Conservation (phyloP, 2,888 invertebrate genomes). For the Clivina fossor region DNA sequence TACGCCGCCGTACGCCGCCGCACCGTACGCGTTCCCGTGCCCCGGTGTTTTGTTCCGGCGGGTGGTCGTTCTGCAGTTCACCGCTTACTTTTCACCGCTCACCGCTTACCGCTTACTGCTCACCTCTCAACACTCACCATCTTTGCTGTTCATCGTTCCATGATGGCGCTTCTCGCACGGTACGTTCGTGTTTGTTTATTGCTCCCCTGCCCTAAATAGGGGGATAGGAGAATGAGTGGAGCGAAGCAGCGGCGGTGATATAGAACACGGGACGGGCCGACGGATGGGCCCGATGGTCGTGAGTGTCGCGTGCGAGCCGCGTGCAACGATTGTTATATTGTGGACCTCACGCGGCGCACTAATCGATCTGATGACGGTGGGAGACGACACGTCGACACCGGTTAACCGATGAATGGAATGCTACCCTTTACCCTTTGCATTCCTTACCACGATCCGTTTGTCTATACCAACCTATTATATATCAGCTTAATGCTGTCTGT, state of each 20-base stretch:
- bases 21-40: conserved; percentile 4
- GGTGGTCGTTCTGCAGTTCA: background rate
- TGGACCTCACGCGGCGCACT: conserved; percentile 5
- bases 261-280: background rate
- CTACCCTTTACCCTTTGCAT: no score
- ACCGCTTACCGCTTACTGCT: background rate
- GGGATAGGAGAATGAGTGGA: background rate
- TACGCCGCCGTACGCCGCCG: background rate
- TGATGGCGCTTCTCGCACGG: background rate
- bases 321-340: conserved; percentile 3
- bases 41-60: conserved; percentile 1
- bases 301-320: no score
- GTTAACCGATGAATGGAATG: conserved; percentile 8
- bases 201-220: background rate
- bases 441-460: no score
- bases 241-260: no score
- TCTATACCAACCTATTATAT: no score
- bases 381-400: conserved; percentile 3
- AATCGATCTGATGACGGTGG: conserved; percentile 19
- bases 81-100: background rate
- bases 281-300: no score
- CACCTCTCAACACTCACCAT: background rate
- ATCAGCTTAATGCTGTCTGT: no score
- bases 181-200: background rate
- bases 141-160: background rate